Evolutionary conservation across 92 coral and sea anemone genomes (phyloP).

Genomic region (Siderastrea siderea): DNA sequence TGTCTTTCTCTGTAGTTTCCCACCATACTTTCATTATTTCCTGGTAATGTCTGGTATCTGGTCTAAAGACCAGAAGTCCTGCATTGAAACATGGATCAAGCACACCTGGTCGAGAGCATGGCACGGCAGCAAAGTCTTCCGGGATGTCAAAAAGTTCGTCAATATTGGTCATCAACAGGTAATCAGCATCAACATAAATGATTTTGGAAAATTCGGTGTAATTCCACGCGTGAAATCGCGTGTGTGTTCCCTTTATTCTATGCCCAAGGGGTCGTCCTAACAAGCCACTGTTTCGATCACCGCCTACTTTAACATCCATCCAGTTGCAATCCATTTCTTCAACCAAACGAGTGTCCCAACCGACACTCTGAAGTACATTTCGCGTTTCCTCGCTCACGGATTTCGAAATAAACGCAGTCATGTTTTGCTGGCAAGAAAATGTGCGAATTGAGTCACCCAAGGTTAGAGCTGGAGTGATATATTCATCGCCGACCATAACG

Average conservation of each 20-base stretch:
- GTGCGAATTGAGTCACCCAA: too few relatives aligned
- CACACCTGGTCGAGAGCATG: constrained; percentile 77
- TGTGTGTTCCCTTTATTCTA: constrained; percentile 79
- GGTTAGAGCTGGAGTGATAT: too few relatives aligned
- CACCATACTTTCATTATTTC: constrained; percentile 50
- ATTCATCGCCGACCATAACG: background rate
- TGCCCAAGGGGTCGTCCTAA: constrained; percentile 2
- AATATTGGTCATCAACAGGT: constrained; percentile 70
- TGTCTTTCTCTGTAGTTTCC: constrained; percentile 30
- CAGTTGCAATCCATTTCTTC: too few relatives aligned
- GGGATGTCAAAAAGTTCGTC: constrained; percentile 74
- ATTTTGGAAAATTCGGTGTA: constrained; percentile 79
- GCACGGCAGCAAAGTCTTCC: constrained; percentile 76
- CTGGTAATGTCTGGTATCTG: constrained; percentile 23
- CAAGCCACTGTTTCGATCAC: background rate
- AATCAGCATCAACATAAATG: constrained; percentile 79
- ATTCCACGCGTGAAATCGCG: constrained; percentile 80
- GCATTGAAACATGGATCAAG: constrained; percentile 84
- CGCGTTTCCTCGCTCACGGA: too few relatives aligned
- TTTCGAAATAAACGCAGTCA: too few relatives aligned
- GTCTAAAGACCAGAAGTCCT: constrained; percentile 69
- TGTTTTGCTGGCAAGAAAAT: too few relatives aligned
- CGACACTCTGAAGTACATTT: too few relatives aligned
- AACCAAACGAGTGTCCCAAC: too few relatives aligned
- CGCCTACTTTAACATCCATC: too few relatives aligned